Conservation (phyloP, 1,140 invertebrate genomes). For the Leptonema lineaticorne region DNA sequence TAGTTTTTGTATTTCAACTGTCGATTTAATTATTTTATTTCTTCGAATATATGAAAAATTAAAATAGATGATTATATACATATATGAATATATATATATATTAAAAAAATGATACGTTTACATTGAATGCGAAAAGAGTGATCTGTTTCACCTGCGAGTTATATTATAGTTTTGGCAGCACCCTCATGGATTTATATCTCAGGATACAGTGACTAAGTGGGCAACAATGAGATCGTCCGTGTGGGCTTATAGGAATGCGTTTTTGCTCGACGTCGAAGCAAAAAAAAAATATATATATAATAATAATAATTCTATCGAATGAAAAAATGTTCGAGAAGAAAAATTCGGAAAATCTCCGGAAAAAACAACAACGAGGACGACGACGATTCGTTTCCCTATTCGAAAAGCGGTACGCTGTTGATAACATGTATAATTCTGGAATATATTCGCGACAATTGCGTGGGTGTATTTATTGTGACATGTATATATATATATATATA, state of each 20-base stretch:
- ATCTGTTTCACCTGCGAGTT: neutral
- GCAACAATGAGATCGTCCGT: neutral
- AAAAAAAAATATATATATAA: neutral
- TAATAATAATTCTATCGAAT: neutral
- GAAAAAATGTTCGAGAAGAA: neutral
- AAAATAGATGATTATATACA: no score
- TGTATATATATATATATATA: no score
- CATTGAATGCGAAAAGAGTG: no score
- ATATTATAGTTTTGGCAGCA: conserved; percentile 6
- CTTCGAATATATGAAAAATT: no score
- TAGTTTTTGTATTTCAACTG: no score
- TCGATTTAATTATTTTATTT: no score
- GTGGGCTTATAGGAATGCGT: neutral
- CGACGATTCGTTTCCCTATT: neutral
- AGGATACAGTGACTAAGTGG: neutral
- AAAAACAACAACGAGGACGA: no score
- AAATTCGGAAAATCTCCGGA: no score
- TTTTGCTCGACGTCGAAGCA: neutral
- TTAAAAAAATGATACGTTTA: no score
- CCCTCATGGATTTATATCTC: neutral
- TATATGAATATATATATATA: no score
- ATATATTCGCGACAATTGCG: conserved; percentile 16
- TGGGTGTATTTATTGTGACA: no score
- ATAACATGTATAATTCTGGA: conserved; percentile 1
- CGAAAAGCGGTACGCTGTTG: no score